Conservation (phyloP, 2,888 invertebrate species). For the Mesorhabditis spiculigera region DNA sequence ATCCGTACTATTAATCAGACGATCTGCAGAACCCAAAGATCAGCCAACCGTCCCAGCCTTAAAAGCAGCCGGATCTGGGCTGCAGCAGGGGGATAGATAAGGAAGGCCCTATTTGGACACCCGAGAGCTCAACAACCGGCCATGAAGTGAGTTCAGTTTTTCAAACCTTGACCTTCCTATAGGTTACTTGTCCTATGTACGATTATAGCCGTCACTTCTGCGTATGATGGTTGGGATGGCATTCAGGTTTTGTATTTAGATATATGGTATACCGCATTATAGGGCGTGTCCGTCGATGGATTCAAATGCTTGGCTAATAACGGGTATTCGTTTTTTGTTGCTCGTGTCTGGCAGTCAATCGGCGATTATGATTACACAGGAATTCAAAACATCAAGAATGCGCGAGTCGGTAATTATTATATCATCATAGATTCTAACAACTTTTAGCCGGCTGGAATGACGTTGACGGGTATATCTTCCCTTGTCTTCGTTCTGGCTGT, state of each 20-base stretch:
- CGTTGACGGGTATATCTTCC: constrained; percentile 37
- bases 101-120: too few relatives aligned
- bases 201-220: background rate
- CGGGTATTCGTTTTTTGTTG: constrained; percentile 34
- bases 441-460: constrained; percentile 23
- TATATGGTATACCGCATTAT: constrained; percentile 10
- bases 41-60: too few relatives aligned
- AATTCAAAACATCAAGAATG: constrained; percentile 39
- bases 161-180: background rate
- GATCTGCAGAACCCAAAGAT: too few relatives aligned
- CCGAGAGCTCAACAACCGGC: too few relatives aligned
- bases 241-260: background rate
- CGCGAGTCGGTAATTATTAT: constrained; percentile 21
- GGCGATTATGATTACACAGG: constrained; percentile 34
- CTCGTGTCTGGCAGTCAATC: constrained; percentile 28
- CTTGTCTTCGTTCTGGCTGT: constrained; percentile 23
- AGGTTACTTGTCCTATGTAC: background rate
- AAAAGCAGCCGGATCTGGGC: too few relatives aligned
- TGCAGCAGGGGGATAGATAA: too few relatives aligned
- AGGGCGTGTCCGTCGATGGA: constrained; percentile 22
- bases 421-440: background rate
- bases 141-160: too few relatives aligned
- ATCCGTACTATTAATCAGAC: too few relatives aligned
- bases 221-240: constrained; percentile 1
- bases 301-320: constrained; percentile 30